phyloP scores from a whole-genome alignment of 2,797 vertebrate genomes.

The Hafferia zeledoni region DNA sequence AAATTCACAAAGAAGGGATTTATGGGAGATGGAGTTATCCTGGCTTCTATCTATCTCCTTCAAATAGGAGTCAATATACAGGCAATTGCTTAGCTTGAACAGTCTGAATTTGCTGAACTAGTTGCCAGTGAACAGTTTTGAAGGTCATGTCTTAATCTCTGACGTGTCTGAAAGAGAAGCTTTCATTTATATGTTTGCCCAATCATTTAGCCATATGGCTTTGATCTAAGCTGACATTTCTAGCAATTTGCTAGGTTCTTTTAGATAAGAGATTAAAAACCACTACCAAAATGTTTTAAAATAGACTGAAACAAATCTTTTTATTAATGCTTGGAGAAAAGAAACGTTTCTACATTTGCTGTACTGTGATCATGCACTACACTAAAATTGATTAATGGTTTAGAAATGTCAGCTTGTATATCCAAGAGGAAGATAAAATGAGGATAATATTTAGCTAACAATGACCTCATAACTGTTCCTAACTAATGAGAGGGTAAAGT shows the following conservation, averaged over 20 bases:
- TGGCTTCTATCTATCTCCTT: not conserved
- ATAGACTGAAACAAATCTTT: not conserved
- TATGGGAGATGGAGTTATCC: not conserved
- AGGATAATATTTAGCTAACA: constrained; percentile 24
- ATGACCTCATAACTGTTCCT: not conserved
- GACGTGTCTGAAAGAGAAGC: not conserved
- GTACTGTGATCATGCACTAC: not conserved
- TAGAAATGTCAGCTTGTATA: constrained; percentile 1
- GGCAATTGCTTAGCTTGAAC: not conserved
- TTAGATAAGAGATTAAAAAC: not conserved
- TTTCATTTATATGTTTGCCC: constrained; percentile 10
- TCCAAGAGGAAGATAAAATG: not conserved
- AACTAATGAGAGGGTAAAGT: not conserved
- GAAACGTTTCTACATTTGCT: not conserved
- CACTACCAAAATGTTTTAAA: constrained; percentile 12
- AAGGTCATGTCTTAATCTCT: not conserved
- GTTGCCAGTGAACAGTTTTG: not conserved
- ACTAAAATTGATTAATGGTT: constrained; percentile 4
- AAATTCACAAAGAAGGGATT: constrained; percentile 4
- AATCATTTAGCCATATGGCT: not conserved
- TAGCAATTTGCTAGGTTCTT: not conserved
- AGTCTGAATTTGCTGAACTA: not conserved
- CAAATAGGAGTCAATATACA: not conserved
- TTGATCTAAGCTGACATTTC: not conserved
- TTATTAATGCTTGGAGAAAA: not conserved